Base-by-base conservation (phyloP, 2,888 invertebrate genomes). In the Carcina quercana region DNA sequence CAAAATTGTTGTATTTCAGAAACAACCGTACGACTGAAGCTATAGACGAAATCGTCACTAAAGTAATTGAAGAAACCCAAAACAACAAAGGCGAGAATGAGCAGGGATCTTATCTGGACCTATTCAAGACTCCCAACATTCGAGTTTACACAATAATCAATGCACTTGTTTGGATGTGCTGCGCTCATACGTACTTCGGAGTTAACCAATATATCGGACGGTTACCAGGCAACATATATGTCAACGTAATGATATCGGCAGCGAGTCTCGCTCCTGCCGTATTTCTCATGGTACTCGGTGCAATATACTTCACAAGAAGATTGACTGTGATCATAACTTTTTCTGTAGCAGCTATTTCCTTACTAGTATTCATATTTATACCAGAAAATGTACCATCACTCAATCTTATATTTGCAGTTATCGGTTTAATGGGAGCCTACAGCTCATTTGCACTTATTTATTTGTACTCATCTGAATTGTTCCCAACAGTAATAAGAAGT, bases 141-240 rank as follows among this genome's bases (percentile, higher is more conserved):
- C 79, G 92, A 38, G 50, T 76, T 8, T 91, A 91, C 54, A 90
- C 91, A 0, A 56, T 91, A 2, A 86, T 88, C 28, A 88, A 90
- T 47, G 87, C 88, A 37, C 88, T 89, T 38, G 87, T 90, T 46
- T 94, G 94, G 95, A 75, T 91, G 39, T 91, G 91, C 3, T 91
- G 92, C 34, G 90, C 94, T 3, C 86, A 94, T 61, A 90, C 92
- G 28, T 93, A 92, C 66, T 96, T 93, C 51, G 95, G 95, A 0
- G 84, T 95, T 21, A 90, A 92, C 13, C 92, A 94, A 56, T 94
- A 91, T 58, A 89, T 93, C 29, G 91, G 91, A 0, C 87, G 90
- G 38, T 74, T 93, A 10, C 89, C 89, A 32, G 94, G 94, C 2
- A 86, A 94, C 53, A 87, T 94, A 30, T 95, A 94, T 58, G 41